Percentiles rank a stretch among this genome's conserved stretches.
phyloP scores from a whole-genome alignment of 2,113 vertebrate species.

The Nyctibius bracteatus region DNA sequence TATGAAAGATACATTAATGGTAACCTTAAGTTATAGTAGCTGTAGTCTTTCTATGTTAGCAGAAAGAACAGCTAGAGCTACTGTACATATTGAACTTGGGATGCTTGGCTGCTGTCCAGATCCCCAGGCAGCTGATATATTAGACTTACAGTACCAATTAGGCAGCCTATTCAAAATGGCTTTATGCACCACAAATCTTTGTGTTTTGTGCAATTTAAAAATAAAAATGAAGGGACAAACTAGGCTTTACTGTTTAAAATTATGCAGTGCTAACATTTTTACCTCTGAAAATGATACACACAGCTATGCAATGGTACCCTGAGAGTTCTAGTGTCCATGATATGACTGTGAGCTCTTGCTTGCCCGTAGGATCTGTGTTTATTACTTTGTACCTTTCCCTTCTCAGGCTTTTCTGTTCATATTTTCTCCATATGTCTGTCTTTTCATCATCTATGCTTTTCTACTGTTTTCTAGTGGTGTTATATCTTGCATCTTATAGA shows the following conservation, averaged over 20 bases:
- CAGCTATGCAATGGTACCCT: not conserved
- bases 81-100: not conserved
- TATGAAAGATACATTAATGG: not conserved
- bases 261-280: not conserved
- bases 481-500: not conserved
- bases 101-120: slow-evolving; percentile 28
- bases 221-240: not conserved
- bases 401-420: not conserved
- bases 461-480: not conserved
- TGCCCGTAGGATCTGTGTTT: not conserved
- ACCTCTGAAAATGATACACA: not conserved
- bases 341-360: not conserved
- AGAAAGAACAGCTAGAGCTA: not conserved
- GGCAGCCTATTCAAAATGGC: not conserved
- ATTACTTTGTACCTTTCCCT: not conserved
- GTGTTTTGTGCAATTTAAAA: not conserved
- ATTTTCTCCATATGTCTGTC: not conserved
- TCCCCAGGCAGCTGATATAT: not conserved
- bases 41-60: not conserved
- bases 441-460: not conserved
- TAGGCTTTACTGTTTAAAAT: not conserved
- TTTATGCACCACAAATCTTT: slow-evolving; percentile 23
- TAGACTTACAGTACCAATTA: not conserved
- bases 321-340: not conserved
- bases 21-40: not conserved